Evolutionary conservation across 2,113 vertebrate species (phyloP), one percentile per base, ranked within the genome.

Genomic region (Aptenodytes forsteri): DNA sequence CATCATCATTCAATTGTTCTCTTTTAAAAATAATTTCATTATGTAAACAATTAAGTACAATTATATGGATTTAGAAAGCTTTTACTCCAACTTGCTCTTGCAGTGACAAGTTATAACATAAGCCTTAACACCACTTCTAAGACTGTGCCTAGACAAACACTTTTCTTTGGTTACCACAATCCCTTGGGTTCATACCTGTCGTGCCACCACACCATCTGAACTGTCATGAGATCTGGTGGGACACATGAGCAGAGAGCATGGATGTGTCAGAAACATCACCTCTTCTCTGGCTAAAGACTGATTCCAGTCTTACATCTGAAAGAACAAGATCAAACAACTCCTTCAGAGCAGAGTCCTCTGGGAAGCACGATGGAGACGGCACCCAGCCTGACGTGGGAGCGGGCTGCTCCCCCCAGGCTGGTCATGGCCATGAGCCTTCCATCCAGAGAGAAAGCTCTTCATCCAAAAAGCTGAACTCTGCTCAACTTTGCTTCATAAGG

Each of bases 11-110:
- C 96, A 97, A 97, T 98, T 98, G 95, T 97, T 98, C 96, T 95
- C 94, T 96, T 97, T 97, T 92, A 93, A 96, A 96, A 97, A 94
- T 97, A 97, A 98, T 98, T 98, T 98, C 97, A 98, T 98, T 98
- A 97, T 95, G 92, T 97, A 98, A 98, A 98, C 96, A 97, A 95
- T 97, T 97, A 97, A 95, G 86, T 77, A 79, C 34, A 56, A 98
- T 98, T 98, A 97, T 90, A 42, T n/a, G 87, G 97, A 97, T 95
- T 97, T 95, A 96, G 79, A 95, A 97, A 94, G 96, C 96, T 97
- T 96, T 97, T 97, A 98, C 85, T 73, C 65, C 93, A 91, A 73
- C 93, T 79, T 79, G 55, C 71, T 95, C 83, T 54, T 95, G 96
- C 96, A 96, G 83, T 88, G 86, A 80, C 97, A 96, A 29, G 97